Conservation (phyloP, 2,113 vertebrate genomes). For the Clarias macrocephalus region DNA sequence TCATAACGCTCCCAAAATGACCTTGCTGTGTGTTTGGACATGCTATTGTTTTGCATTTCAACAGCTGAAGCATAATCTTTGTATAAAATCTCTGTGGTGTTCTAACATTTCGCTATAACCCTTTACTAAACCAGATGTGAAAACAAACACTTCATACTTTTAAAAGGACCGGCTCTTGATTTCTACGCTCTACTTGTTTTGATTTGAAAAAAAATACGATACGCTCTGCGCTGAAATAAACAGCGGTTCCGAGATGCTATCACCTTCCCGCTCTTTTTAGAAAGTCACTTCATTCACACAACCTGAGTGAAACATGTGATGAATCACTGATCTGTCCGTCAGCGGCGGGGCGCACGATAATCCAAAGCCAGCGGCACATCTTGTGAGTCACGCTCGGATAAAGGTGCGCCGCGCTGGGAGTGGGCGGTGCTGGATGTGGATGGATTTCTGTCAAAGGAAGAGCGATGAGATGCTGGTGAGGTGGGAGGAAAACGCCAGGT, state of each 20-base stretch:
- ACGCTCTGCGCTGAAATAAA: slow-evolving; percentile 8
- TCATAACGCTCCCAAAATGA: neutral
- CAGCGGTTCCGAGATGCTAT: neutral
- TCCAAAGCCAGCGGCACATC: neutral
- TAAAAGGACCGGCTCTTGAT: neutral
- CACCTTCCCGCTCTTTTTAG: slow-evolving; percentile 1
- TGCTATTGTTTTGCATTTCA: neutral
- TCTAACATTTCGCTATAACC: neutral
- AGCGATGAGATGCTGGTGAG: neutral
- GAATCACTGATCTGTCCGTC: slow-evolving; percentile 17
- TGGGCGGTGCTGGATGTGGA: slow-evolving; percentile 2
- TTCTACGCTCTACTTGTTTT: slow-evolving; percentile 1
- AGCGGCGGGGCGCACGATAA: neutral
- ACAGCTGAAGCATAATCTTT: neutral
- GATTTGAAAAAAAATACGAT: neutral
- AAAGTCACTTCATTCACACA: neutral
- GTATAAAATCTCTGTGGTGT: neutral
- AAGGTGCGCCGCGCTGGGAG: neutral
- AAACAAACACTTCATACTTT: slow-evolving; percentile 4
- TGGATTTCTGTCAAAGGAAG: slow-evolving; percentile 13
- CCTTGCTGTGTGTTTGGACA: neutral
- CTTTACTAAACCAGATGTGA: neutral
- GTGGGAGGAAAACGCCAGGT: neutral
- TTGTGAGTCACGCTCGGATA: slow-evolving; percentile 13
- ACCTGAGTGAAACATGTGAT: neutral